Conservation (phyloP, 2,113 vertebrate species). For the Pygoscelis antarcticus region DNA sequence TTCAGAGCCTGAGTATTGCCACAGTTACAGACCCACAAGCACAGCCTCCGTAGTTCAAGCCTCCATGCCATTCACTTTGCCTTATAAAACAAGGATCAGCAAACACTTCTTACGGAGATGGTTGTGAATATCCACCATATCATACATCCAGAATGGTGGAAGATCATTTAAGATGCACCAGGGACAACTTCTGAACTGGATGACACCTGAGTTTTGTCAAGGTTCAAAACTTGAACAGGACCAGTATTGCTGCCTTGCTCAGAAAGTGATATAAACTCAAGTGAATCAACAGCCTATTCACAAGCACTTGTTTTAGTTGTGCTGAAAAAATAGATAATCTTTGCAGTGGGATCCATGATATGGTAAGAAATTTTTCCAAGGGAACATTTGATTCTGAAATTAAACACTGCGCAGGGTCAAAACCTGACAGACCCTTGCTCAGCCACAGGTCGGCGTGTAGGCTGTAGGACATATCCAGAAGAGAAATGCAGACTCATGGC, state of each 20-base stretch:
- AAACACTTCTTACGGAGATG: background rate
- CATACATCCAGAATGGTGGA: background rate
- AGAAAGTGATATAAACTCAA: background rate
- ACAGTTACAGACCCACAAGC: background rate
- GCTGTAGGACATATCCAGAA: background rate
- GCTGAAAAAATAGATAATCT: background rate
- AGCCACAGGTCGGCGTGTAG: fast-evolving
- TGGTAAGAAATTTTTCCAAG: background rate
- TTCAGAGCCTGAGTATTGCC: background rate
- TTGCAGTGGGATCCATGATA: background rate
- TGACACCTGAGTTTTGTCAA: background rate
- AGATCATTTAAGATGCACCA: background rate
- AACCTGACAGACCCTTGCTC: background rate
- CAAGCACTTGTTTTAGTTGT: background rate
- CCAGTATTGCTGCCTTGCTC: background rate
- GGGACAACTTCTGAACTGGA: background rate
- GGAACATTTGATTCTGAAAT: background rate
- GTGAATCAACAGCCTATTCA: background rate
- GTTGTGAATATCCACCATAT: background rate
- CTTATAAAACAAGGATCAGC: background rate
- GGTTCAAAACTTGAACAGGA: background rate
- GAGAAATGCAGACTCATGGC: background rate
- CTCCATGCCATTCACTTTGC: background rate
- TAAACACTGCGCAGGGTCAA: background rate
- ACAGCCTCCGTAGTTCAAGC: background rate